These are phyloP conservation scores for Vulpes vulpes DNA, from an alignment of 2,113 vertebrate species.

Conservation along the genomic window DNA sequence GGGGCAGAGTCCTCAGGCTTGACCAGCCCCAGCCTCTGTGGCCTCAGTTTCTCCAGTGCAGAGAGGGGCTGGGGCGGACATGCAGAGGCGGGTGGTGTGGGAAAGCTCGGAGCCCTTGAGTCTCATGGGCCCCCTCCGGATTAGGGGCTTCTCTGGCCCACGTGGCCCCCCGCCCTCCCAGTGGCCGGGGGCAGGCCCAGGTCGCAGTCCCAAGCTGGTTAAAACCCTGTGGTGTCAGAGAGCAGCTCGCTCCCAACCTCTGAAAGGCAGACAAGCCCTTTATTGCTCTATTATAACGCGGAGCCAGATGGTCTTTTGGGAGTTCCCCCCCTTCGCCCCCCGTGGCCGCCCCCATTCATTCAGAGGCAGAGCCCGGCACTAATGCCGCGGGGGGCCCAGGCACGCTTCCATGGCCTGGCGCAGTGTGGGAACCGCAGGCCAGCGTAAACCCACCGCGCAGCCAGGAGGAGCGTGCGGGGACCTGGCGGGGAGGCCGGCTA, in stretches of 20 bases:
- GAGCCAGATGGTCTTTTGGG: slow-evolving; percentile 92
- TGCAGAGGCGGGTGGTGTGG: slow-evolving; percentile 60
- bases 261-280: slow-evolving; percentile 86
- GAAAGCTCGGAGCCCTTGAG: slow-evolving; percentile 80
- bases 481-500: background rate
- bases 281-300: slow-evolving; percentile 86
- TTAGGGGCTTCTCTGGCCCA: slow-evolving; percentile 19
- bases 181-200: slow-evolving; percentile 4
- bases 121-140: slow-evolving; percentile 76
- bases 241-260: slow-evolving; percentile 82
- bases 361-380: slow-evolving; percentile 87
- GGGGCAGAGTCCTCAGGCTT: background rate
- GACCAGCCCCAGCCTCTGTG: fast-evolving
- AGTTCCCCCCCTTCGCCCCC: slow-evolving; percentile 81
- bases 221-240: slow-evolving; percentile 82
- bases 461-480: background rate
- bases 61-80: background rate
- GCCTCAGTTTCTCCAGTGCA: background rate
- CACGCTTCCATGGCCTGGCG: slow-evolving; percentile 85
- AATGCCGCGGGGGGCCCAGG: slow-evolving; percentile 85
- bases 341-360: slow-evolving; percentile 82
- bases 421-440: slow-evolving; percentile 87
- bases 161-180: slow-evolving; percentile 23
- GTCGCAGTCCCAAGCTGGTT: slow-evolving; percentile 72
- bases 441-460: slow-evolving; percentile 78